Evolutionary conservation across 2,113 vertebrate genomes (phyloP), one percentile per base, ranked within the genome.

Genomic region (Cettia cetti): DNA sequence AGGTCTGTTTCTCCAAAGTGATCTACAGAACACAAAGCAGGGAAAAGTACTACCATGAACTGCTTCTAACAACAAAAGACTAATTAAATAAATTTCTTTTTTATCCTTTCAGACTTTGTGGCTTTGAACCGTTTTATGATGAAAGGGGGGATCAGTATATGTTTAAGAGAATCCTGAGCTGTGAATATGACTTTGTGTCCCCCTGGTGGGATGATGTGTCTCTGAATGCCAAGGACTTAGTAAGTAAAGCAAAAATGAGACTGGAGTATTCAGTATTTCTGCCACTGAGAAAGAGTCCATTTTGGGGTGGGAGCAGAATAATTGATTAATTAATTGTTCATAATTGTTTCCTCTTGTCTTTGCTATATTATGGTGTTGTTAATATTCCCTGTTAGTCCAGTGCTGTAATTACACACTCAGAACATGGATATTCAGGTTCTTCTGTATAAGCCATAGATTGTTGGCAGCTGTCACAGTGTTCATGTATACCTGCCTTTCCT

Each of bases 121-220:
- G 99, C 77, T 99, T 99, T 96, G 99, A 99, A 97, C 99, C 99
- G 18, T 99, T 99, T 96, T 99, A 98, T 85, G 99, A 99, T 93
- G 98, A 99, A 95, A 97, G 99, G 86, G 99, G 99, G 15, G 99
- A 99, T 93, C 99, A 99, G 83, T 99, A 98, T 94, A 99, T 99
- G 98, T 99, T 98, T 97, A 98, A 98, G 93, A 98, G 98, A 96
- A 99, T 99, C 96, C 97, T 99, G 78, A 99, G 98, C 93, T 99
- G 98, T 97, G 98, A 99, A 98, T 99, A 99, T 96, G 98, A 99
- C 96, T 99, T 99, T 97, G 98, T 99, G 97, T 99, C 99, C 94
- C 99, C 99, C 93, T 99, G 99, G 99, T 99, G 99, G 99, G 98
- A 99, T 96, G 98, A 99, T 65, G 99, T 99, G 35, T 99, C 99